Base-by-base conservation (phyloP, 2,113 vertebrate genomes). In the Rhombomys opimus region DNA sequence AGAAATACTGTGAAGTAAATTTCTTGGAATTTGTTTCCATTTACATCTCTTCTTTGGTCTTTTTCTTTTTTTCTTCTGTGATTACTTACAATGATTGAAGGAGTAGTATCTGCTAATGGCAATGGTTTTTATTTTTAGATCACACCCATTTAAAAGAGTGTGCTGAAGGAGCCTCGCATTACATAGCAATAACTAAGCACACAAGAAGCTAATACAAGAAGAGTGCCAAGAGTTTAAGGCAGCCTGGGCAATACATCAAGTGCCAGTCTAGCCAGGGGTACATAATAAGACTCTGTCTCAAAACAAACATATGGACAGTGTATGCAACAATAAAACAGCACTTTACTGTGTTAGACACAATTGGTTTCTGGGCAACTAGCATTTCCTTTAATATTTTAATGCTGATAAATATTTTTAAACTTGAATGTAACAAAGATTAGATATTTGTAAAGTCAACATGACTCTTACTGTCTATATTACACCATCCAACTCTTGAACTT, bases 301-400 rank as follows among this genome's bases (percentile, higher is more conserved):
- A 35, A 3, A 35, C n/a, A 67, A 32, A 85, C 3, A 46, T 1
- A 86, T 8, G 9, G n/a, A 70, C 18, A 54, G 32, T 14, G 1
- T 57, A 11, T 57, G 4, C 3, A 38, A n/a, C 17, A 89, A 72
- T 63, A 35, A 78, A 93, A 46, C 6, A 65, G 38, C 57, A 61
- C 41, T 84, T 61, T 63, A 61, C 18, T 86, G 0, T 35, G 0
- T 65, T 68, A 91, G 23, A 67, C 38, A 91, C 4, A 85, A 20
- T 84, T 85, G 32, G 57, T 67, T 78, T 54, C 78, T 5, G 2
- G 59, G 9, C 70, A 38, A 78, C 78, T 38, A 63, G 6, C 32
- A 92, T 90, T 94, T 97, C 5, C 9, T 78, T 38, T 75, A 78
- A 68, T 65, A 76, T 65, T 61, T 91, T 54, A 94, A 38, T 57